Base-by-base conservation (phyloP, 1,140 invertebrate genomes). In the Drepana arcuata region DNA sequence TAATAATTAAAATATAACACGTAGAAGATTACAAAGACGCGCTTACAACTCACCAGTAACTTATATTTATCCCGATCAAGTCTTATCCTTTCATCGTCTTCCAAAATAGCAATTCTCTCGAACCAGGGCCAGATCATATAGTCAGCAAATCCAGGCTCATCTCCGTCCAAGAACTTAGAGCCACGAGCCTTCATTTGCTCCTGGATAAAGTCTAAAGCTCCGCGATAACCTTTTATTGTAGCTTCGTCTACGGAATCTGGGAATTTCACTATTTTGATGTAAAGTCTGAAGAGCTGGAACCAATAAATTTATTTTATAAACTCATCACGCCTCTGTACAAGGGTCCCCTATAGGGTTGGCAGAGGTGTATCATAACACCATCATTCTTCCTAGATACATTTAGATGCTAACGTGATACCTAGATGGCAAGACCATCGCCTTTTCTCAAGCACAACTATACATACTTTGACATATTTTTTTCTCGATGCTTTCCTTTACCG, bases 101-200 rank as follows among this genome's bases (percentile, higher is more conserved):
- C 45, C 26, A 87, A 49, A 33, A 85, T 83, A 0, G 87, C 66
- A 3, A 75, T 14, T 47, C 92, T 86, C 69, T 96, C 93, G 51
- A 92, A 91, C 92, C 92, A 95, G 1, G 94, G 93, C 93, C 93
- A 95, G 38, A 95, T 92, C 92, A 95, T 94, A 37, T 93, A 91
- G 68, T 95, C 93, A n/a, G 91, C 84, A 86, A 93, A 93, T n/a
- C 92, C 92, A 2, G 93, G 92, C 38, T 87, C 77, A 6, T 72
- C 57, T 25, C 92, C 92, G 45, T 86, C 86, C 57, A 92, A 90
- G 57, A 89, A 95, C n/a, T 78, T 82, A 2, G 87, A 89, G 25
- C 84, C 85, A 37, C 92, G 85, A 16, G 82, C 82, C 7, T 56
- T 58, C 3, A 95, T 50, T 63, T 79, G 46, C 0, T 57, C 40